Evolutionary conservation across 1,140 invertebrate species (phyloP).

Genomic region (Zaprionus kolodkinae): DNA sequence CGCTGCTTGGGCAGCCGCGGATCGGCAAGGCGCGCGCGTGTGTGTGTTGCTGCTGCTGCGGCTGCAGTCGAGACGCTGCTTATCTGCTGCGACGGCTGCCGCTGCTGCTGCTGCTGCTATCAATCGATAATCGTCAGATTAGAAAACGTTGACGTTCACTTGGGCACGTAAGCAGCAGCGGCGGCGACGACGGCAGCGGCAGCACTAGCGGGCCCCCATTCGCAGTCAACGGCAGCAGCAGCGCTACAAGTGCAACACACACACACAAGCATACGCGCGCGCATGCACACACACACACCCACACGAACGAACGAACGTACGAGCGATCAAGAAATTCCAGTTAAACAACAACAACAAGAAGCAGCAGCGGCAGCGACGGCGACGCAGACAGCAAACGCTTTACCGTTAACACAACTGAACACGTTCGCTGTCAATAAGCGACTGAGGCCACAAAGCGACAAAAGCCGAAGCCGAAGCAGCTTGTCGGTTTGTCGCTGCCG

Average conservation of each 20-base stretch:
- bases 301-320: conserved; percentile 21
- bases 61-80: conserved; percentile 39
- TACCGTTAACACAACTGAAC: conserved; percentile 65
- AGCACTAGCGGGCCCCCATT: conserved; percentile 15
- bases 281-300: conserved; percentile 20
- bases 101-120: conserved; percentile 49
- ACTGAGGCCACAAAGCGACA: conserved; percentile 61
- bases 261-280: conserved; percentile 24
- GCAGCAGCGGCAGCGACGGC: conserved; percentile 13
- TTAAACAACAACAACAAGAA: conserved; percentile 45
- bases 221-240: conserved; percentile 46
- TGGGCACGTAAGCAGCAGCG: conserved; percentile 73
- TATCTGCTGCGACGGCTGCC: conserved; percentile 43
- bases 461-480: conserved; percentile 43
- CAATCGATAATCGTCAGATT: conserved; percentile 79
- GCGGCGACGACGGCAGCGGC: conserved; percentile 3
- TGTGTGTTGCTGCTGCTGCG: conserved; percentile 20
- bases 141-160: conserved; percentile 78
- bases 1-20: conserved; percentile 16
- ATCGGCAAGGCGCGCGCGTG: conserved; percentile 25
- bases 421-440: conserved; percentile 60
- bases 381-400: conserved; percentile 28
- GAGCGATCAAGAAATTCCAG: conserved; percentile 73
- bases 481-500: conserved; percentile 57
- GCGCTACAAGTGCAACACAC: conserved; percentile 73